Evolutionary conservation across 2,888 invertebrate species (phyloP), one percentile per base, ranked within the genome.

Genomic region (Orthosia gothica): DNA sequence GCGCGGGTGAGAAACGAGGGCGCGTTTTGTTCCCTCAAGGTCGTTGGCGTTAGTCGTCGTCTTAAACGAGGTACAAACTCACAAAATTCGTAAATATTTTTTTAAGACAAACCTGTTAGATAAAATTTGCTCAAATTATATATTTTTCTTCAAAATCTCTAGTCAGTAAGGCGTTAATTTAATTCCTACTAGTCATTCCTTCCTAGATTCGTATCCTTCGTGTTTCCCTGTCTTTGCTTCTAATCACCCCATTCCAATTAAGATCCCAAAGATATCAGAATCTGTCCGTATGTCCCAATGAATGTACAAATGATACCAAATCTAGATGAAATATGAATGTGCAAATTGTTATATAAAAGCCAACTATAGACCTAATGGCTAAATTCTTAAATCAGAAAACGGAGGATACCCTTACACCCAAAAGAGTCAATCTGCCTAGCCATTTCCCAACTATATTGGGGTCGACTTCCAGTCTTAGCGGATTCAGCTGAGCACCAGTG

Each of bases 251-350:
- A 54, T 16, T 40, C n/a, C 61, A 23, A 18, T 18, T 52, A 58
- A 26, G 5, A 55, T 26, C 23, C 63, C 1, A 32, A 5, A 45
- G 12, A 23, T 45, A 52, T 52, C 40, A n/a, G 5, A 18, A n/a
- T 32, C 0, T 47, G 18, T 45, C 23, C 32, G 61, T 2, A 58
- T 47, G 13, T 12, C 26, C 26, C 18, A 54, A 58, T 15, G 1
- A 81, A 69, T 73, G 55, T 84, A 80, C 66, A 83, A 80, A 74
- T 63, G 18, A 66, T 67, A 80, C 66, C 81, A 84, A 80, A 81
- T 52, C 16, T 83, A 63, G 26, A 69, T 68, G 32, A 71, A 69
- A 54, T 69, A 26, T 1, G 20, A 54, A 57, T 73, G 52, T 80
- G 70, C 23, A 67, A 70, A 57, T 16, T 70, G 52, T 64, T 9